Conservation (phyloP, 2,113 vertebrate species). For the Labeo rohita region DNA sequence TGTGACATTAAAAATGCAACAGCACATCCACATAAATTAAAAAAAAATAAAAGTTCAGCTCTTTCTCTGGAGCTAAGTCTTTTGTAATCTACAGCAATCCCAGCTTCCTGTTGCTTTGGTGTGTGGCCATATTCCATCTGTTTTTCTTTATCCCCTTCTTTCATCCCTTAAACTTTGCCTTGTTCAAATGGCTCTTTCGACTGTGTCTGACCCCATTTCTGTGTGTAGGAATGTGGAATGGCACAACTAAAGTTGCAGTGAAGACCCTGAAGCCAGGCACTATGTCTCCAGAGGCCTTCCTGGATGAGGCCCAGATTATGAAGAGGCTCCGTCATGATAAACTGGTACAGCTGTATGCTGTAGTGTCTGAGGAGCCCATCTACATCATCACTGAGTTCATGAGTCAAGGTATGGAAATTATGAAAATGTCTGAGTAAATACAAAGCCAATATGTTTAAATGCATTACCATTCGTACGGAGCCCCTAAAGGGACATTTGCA, state of each 20-base stretch:
- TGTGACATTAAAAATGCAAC: slow-evolving; percentile 24
- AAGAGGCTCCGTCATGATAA: slow-evolving; percentile 96
- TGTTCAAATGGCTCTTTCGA: neutral
- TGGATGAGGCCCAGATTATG: slow-evolving; percentile 99
- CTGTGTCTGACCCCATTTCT: neutral
- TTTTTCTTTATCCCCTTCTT: neutral
- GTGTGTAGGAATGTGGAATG: slow-evolving; percentile 91
- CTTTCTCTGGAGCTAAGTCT: neutral
- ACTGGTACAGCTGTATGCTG: slow-evolving; percentile 96
- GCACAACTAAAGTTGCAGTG: slow-evolving; percentile 94
- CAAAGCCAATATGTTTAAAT: neutral
- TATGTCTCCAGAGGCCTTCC: slow-evolving; percentile 96
- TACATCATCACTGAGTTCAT: slow-evolving; percentile 98
- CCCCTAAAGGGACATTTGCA: no score
- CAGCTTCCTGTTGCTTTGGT: slow-evolving; percentile 35
- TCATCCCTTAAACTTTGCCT: neutral
- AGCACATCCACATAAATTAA: neutral
- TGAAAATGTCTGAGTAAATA: neutral
- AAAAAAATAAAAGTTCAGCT: neutral
- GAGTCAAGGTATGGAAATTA: slow-evolving; percentile 83
- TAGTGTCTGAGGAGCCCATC: slow-evolving; percentile 97
- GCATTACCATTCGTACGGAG: neutral
- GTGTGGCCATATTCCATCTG: slow-evolving; percentile 23
- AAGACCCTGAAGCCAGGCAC: slow-evolving; percentile 96
- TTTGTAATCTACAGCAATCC: slow-evolving; percentile 12